Conservation (phyloP, 2,113 vertebrate genomes). For the Rhizomys pruinosus region DNA sequence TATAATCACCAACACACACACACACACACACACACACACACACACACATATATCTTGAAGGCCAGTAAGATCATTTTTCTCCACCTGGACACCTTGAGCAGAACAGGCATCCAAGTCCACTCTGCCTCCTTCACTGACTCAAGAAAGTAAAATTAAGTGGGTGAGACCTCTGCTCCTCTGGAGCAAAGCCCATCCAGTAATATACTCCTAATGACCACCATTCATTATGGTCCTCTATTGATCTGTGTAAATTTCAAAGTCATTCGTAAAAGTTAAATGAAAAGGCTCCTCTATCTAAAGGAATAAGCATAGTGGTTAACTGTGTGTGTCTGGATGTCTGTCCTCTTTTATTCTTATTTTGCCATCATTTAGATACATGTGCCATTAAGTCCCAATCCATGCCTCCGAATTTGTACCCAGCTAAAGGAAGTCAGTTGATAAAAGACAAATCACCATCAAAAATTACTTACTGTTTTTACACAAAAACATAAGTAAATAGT, state of each 20-base stretch:
- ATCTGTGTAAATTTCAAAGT: slow-evolving; percentile 17
- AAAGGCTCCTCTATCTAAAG: neutral
- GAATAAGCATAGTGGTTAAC: neutral
- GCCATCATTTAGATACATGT: neutral
- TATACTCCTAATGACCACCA: neutral
- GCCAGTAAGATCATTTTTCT: neutral
- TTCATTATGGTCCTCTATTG: neutral
- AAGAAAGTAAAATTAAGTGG: neutral
- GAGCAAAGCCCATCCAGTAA: neutral
- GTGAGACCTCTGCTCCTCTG: neutral
- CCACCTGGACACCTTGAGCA: neutral
- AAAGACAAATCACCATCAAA: neutral
- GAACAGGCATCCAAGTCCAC: neutral
- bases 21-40: too few relatives aligned
- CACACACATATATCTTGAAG: too few relatives aligned
- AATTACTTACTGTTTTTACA: neutral
- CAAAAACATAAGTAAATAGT: neutral
- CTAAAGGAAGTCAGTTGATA: neutral
- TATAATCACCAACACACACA: too few relatives aligned
- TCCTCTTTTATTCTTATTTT: neutral
- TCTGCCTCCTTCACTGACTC: neutral
- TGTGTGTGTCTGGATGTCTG: neutral
- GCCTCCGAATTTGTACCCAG: neutral
- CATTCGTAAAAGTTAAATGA: slow-evolving; percentile 55
- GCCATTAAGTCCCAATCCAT: neutral